Base-by-base conservation (phyloP, 2,888 invertebrate genomes). In the Elegia similella region DNA sequence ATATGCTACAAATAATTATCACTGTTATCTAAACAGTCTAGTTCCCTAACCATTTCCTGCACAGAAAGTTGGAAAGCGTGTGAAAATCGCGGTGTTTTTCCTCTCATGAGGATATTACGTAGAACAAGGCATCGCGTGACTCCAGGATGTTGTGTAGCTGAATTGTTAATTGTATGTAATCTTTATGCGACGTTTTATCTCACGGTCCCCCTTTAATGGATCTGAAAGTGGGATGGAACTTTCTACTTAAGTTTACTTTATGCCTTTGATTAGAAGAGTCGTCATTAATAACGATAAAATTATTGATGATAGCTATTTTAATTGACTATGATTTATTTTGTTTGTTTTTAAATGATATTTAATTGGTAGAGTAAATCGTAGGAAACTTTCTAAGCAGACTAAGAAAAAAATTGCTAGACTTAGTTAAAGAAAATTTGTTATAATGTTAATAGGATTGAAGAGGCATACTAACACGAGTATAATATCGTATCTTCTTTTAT, bases 31-130 rank as follows among this genome's bases (percentile, higher is more conserved):
- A 47, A 47, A 15, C 46, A 52, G 44, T 57, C 29, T 42, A n/a
- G 13, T 42, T 13, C 13, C 16, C 17, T 42, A 42, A 52, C 48
- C 32, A 43, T 50, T 59, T 47, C 55, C 48, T 59, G 58, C 34
- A 59, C 63, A 56, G 60, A 67, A 62, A 60, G 62, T 48, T 54
- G 52, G 65, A 69, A 64, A 68, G 61, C 59, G 68, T 69, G 69
- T 59, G 68, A 69, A 62, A 32, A 47, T 47, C 29, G 29, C 34
- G 17, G 29, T 44, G 32, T 58, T 62, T 30, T 47, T 56, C 50
- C 47, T 42, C 17, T 8, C 7, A 16, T 34, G 42, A 48, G 50
- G 50, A 50, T 50, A 34, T 32, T 16, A 32, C 34, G 30, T 30
- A 6, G 16, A 29, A 50, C 34, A 50, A 34, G n/a, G 16, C 16